Base-by-base conservation (phyloP, 2,888 invertebrate species). In the Polyploca ridens region DNA sequence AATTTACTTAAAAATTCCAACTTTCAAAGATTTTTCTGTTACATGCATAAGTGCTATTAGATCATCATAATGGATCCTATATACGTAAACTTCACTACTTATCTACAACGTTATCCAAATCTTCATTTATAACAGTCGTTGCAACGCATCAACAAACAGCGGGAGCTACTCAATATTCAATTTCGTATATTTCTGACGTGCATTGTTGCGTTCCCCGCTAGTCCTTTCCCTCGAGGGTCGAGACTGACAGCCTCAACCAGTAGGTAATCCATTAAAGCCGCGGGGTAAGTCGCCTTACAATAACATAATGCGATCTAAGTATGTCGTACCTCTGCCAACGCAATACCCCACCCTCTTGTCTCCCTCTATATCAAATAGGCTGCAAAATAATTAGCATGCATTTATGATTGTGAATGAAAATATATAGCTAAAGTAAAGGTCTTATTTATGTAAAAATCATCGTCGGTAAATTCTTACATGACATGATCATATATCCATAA, bases 131-230 rank as follows among this genome's bases (percentile, higher is more conserved):
- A 41, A 19, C 54, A 41, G 41, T 57, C 33, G 57, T 35, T 35
- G 54, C 8, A 62, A 16, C 62, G 49, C 57, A 62, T 62, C 49
- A 41, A 62, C 35, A 60, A 38, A 60, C 62, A 62, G 38, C 66
- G 65, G 63, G 72, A 74, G 66, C 72, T 72, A 72, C 71, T 78
- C 77, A 74, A 80, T 80, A 82, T 81, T 79, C 73, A 64, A 70
- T 73, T 75, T 66, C 65, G 78, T 78, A 80, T 81, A 81, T 82
- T 83, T 81, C 83, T 83, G 81, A 83, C 81, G 73, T 78, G 76
- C 74, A 80, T 81, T 83, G 79, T 83, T 65, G 65, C 63, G 60
- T 66, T 66, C 66, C 70, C 64, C 70, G 68, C 68, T 73, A 65
- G 68, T 44, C 66, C 54, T 66, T 60, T 80, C 77, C 78, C 82